These are phyloP conservation scores for Nemotelus pantherinus DNA, from an alignment of 2,888 invertebrate genomes.

Conservation along the genomic window DNA sequence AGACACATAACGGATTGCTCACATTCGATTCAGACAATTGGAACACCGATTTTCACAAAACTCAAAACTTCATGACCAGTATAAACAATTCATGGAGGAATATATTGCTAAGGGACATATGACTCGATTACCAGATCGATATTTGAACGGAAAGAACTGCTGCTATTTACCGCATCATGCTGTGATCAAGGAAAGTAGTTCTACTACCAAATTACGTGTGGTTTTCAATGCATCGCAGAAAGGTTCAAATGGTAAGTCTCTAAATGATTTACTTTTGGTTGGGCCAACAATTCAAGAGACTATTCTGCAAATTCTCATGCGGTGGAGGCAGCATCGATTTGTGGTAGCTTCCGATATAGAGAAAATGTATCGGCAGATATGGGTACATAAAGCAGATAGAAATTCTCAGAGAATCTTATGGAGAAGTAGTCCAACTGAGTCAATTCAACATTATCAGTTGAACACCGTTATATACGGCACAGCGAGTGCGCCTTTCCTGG, in stretches of 20 bases:
- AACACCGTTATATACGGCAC: too few relatives aligned
- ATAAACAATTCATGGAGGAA: slow-evolving; percentile 50
- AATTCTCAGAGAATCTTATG: too few relatives aligned
- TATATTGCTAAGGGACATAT: slow-evolving; percentile 45
- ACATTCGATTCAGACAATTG: not conserved
- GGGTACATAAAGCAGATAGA: not conserved
- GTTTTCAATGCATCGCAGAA: slow-evolving; percentile 18
- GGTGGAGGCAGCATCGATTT: not conserved
- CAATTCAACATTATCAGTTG: too few relatives aligned
- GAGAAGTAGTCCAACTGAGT: too few relatives aligned
- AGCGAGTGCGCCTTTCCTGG: too few relatives aligned
- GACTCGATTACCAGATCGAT: too few relatives aligned
- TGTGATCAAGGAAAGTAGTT: not conserved
- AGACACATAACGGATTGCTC: too few relatives aligned
- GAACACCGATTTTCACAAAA: not conserved
- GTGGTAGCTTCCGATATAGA: not conserved
- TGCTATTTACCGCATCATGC: slow-evolving; percentile 15
- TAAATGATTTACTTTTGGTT: slow-evolving; percentile 15
- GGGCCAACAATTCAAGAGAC: slow-evolving; percentile 24
- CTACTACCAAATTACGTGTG: slow-evolving; percentile 14
- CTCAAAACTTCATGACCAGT: not conserved
- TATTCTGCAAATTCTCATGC: not conserved
- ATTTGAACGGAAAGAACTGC: not conserved
- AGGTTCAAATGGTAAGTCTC: not conserved
- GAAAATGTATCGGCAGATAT: slow-evolving; percentile 28